These are phyloP conservation scores for Poeciliopsis turrubarensis DNA, from an alignment of 2,113 vertebrate species.

Conservation along the genomic window DNA sequence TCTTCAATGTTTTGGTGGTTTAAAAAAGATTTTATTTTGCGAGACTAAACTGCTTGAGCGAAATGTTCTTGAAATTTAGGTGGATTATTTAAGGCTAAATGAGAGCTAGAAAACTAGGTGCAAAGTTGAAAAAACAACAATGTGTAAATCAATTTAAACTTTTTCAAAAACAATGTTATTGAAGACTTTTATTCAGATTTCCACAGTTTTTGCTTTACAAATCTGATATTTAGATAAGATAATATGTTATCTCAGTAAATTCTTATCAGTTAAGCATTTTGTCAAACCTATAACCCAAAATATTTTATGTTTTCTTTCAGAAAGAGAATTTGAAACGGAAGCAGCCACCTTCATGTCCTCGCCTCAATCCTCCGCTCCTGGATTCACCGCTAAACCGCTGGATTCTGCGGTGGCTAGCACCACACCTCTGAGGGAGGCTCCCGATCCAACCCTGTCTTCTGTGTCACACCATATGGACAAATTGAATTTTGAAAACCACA, in stretches of 20 bases:
- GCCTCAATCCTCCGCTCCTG: constrained; percentile 30
- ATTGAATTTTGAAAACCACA: constrained; percentile 11
- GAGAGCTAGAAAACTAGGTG: no score
- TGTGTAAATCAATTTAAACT: no score
- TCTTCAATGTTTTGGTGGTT: no score
- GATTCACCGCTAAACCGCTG: constrained; percentile 17
- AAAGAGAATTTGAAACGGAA: constrained; percentile 23
- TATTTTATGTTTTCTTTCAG: constrained; percentile 48
- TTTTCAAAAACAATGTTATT: no score
- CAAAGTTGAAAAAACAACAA: no score
- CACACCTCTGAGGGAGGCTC: constrained; percentile 17
- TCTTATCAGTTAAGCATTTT: not conserved
- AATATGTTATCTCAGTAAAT: not conserved
- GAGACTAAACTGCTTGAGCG: no score
- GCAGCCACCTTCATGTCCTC: constrained; percentile 1
- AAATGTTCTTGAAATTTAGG: no score
- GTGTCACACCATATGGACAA: constrained; percentile 17
- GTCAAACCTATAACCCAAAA: not conserved
- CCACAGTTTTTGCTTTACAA: not conserved
- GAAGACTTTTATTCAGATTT: no score
- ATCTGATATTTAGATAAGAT: not conserved
- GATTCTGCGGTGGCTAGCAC: constrained; percentile 15
- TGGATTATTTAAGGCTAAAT: no score
- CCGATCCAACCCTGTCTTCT: constrained; percentile 20
- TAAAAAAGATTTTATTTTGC: no score